Evolutionary conservation across 2,888 invertebrate genomes (phyloP).

Genomic region (Meliscaeva auricollis): DNA sequence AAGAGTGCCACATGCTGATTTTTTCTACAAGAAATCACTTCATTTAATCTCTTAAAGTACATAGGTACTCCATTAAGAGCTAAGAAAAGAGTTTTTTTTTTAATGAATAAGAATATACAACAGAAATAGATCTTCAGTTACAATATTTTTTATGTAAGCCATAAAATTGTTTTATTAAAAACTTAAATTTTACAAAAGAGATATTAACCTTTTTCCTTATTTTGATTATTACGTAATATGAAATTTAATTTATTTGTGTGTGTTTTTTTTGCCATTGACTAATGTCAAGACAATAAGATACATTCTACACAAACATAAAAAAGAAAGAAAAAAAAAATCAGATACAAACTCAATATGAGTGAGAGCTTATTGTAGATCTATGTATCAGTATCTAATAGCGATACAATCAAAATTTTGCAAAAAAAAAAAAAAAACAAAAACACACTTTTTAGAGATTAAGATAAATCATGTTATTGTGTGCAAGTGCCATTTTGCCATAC

Average conservation of each 20-base stretch:
- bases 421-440: too few relatives aligned
- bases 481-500: neutral
- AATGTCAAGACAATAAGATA: conserved; percentile 29
- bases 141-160: too few relatives aligned
- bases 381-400: conserved; percentile 32
- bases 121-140: too few relatives aligned
- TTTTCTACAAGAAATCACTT: too few relatives aligned
- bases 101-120: too few relatives aligned
- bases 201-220: neutral
- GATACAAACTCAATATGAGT: conserved; percentile 17
- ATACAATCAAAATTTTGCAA: conserved; percentile 16
- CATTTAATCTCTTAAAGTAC: too few relatives aligned
- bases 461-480: conserved; percentile 28
- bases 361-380: neutral
- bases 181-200: too few relatives aligned
- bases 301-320: neutral
- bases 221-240: conserved; percentile 14
- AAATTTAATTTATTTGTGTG: conserved; percentile 3
- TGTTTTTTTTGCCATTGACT: conserved; percentile 18
- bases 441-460: conserved; percentile 21
- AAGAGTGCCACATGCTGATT: too few relatives aligned
- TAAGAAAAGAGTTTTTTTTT: too few relatives aligned
- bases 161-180: too few relatives aligned
- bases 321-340: too few relatives aligned
- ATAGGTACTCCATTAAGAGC: too few relatives aligned